A percentile compares a stretch with the other conserved stretches of the same genome.
Conservation (phyloP, 1,140 invertebrate genomes). For the Samia ricini region DNA sequence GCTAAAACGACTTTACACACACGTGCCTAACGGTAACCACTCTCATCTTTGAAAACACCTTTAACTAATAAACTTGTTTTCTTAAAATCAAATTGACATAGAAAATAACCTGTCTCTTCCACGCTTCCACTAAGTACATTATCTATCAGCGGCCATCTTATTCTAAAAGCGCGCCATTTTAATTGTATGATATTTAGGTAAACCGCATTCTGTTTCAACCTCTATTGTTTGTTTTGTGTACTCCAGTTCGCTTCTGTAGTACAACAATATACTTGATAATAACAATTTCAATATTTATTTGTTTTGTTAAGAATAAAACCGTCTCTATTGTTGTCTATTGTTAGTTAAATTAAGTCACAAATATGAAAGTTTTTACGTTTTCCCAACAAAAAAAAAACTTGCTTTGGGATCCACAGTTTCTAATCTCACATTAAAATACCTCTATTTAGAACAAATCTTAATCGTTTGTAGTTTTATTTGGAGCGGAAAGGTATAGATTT, state of each 20-base stretch:
- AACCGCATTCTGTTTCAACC: conserved; percentile 19
- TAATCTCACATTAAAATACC: not conserved
- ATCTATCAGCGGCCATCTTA: conserved; percentile 26
- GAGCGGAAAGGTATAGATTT: not conserved
- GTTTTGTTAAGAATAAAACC: not conserved
- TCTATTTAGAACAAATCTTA: not conserved
- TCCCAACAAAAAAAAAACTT: not conserved
- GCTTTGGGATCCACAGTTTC: not conserved
- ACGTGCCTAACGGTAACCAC: conserved; percentile 45
- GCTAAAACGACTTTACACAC: conserved; percentile 38
- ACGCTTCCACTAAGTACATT: conserved; percentile 20
- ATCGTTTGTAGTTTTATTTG: not conserved
- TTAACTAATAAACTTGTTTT: conserved; percentile 42
- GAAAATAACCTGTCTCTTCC: conserved; percentile 48
- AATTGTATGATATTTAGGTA: conserved; percentile 43
- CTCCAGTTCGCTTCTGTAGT: not conserved
- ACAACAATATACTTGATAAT: conserved; percentile 3
- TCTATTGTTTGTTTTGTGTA: conserved; percentile 1
- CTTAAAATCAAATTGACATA: conserved; percentile 42
- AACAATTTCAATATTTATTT: conserved; percentile 2
- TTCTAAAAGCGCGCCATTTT: conserved; percentile 12
- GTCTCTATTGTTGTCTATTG: not conserved
- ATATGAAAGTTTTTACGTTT: not conserved
- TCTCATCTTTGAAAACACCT: conserved; percentile 35
- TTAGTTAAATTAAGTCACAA: not conserved